Evolutionary conservation across 2,797 vertebrate genomes (phyloP).

Genomic region (Ispidina picta): DNA sequence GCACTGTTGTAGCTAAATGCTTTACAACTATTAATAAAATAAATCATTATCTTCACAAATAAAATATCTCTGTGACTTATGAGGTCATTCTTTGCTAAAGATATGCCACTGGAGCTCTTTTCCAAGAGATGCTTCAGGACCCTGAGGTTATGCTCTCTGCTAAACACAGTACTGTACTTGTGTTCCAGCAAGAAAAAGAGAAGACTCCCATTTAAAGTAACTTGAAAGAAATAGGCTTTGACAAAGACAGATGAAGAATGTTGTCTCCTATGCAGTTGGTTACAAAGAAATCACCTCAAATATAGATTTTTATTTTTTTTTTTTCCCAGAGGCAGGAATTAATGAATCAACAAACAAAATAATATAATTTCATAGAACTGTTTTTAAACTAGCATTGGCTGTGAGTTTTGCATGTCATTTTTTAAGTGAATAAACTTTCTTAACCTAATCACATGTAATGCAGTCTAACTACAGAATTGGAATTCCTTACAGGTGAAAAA

Average conservation of each 20-base stretch:
- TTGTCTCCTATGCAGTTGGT: not conserved
- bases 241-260: not conserved
- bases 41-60: not conserved
- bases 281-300: not conserved
- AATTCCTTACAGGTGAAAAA: slow-evolving; percentile 26
- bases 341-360: not conserved
- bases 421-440: not conserved
- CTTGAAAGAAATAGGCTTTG: not conserved
- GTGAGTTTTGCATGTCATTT: not conserved
- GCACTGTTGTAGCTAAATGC: not conserved
- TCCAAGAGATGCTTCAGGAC: not conserved
- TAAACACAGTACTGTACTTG: not conserved
- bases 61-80: not conserved
- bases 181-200: not conserved
- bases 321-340: not conserved
- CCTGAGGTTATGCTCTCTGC: not conserved
- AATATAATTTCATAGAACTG: not conserved
- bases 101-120: not conserved
- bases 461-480: not conserved
- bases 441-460: not conserved
- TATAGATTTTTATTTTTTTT: not conserved
- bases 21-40: not conserved
- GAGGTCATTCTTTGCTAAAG: slow-evolving; percentile 1
- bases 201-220: not conserved
- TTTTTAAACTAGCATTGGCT: not conserved